Evolutionary conservation across 1,140 invertebrate species (phyloP).

Genomic region (Stegodyphus dumicola): DNA sequence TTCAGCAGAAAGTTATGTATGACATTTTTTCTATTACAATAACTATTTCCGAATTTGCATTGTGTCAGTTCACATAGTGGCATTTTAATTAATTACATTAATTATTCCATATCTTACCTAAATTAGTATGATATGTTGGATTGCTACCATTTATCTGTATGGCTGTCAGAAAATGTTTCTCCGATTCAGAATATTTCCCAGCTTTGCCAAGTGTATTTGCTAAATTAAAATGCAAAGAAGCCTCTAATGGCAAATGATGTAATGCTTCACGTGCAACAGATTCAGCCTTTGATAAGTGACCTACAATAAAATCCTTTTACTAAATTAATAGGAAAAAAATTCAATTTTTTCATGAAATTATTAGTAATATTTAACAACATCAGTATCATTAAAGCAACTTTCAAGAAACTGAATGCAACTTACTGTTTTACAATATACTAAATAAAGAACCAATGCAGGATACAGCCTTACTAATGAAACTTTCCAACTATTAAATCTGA

Average conservation of each 20-base stretch:
- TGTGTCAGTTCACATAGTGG: too few relatives aligned
- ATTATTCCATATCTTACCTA: slow-evolving; percentile 74
- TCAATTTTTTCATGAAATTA: background rate
- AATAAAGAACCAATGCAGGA: too few relatives aligned
- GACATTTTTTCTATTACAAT: too few relatives aligned
- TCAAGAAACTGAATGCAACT: too few relatives aligned
- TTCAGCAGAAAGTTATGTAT: too few relatives aligned
- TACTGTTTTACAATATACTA: too few relatives aligned
- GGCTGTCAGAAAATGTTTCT: slow-evolving; percentile 82
- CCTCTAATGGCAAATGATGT: slow-evolving; percentile 76
- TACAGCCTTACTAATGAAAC: too few relatives aligned
- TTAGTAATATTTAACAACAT: too few relatives aligned
- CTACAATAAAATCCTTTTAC: slow-evolving; percentile 67
- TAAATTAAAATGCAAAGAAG: slow-evolving; percentile 84
- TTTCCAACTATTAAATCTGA: too few relatives aligned
- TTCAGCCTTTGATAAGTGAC: slow-evolving; percentile 77
- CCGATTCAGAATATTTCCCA: slow-evolving; percentile 80
- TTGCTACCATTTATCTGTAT: slow-evolving; percentile 77
- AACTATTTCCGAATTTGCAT: too few relatives aligned
- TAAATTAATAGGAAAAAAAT: background rate
- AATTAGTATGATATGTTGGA: slow-evolving; percentile 83
- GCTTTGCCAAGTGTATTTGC: slow-evolving; percentile 90
- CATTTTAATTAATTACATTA: too few relatives aligned
- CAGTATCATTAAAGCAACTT: too few relatives aligned
- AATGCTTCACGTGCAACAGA: slow-evolving; percentile 78